phyloP scores from a whole-genome alignment of 1,140 invertebrate genomes.

The Drosophila kurseongensis region DNA sequence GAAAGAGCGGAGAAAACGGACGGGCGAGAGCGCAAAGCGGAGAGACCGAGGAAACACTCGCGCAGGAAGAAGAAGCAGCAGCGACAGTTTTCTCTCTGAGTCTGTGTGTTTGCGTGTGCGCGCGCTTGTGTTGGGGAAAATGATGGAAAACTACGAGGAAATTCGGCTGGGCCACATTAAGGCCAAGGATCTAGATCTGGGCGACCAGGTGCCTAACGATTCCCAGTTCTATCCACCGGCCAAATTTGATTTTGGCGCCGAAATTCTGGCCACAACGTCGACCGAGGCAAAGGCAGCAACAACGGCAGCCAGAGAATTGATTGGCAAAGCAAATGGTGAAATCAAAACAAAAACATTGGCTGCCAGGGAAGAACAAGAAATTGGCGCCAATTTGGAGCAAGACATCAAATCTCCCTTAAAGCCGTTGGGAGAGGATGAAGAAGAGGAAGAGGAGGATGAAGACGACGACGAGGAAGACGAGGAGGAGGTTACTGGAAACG shows the following conservation, averaged over 20 bases:
- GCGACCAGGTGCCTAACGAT: constrained; percentile 29
- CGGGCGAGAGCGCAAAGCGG: constrained; percentile 71
- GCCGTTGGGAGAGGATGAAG: constrained; percentile 7
- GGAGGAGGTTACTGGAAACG: constrained; percentile 61
- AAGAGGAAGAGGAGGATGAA: constrained; percentile 45
- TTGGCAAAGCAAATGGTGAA: constrained; percentile 71
- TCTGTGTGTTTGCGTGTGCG: constrained; percentile 22
- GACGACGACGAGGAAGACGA: constrained; percentile 62
- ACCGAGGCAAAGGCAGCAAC: constrained; percentile 36
- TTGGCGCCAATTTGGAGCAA: constrained; percentile 61
- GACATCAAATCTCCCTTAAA: constrained; percentile 28
- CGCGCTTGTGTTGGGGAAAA: constrained; percentile 51
- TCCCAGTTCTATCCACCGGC: constrained; percentile 28
- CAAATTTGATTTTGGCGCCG: constrained; percentile 82
- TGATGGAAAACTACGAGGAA: constrained; percentile 80
- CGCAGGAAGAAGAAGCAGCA: constrained; percentile 52
- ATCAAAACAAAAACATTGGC: constrained; percentile 79
- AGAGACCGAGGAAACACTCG: constrained; percentile 51
- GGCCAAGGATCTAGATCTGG: constrained; percentile 63
- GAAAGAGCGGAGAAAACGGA: constrained; percentile 76
- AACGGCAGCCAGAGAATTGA: constrained; percentile 61
- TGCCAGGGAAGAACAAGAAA: constrained; percentile 66
- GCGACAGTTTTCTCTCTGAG: constrained; percentile 36
- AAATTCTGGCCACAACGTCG: constrained; percentile 70
- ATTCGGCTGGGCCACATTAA: constrained; percentile 62